These are phyloP conservation scores for Psittacula derbiana DNA, from an alignment of 2,797 vertebrate species.

Conservation along the genomic window DNA sequence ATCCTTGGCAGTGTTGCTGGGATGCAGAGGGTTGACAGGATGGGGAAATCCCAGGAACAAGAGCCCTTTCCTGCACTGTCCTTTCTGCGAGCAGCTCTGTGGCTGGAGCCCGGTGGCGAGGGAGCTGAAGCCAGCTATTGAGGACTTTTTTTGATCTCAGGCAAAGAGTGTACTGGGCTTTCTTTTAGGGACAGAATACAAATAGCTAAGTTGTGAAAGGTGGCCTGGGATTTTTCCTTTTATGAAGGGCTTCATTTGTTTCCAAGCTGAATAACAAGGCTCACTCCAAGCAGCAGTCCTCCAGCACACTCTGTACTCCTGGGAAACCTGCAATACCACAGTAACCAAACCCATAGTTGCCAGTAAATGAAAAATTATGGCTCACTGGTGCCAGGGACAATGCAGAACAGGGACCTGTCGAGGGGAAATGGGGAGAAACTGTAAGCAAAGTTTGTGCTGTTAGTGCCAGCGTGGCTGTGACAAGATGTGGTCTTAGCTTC, in stretches of 20 bases:
- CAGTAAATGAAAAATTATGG: background rate
- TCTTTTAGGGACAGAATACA: slow-evolving; percentile 36
- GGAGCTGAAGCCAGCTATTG: slow-evolving; percentile 36
- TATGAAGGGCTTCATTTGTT: slow-evolving; percentile 36
- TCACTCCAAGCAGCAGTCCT: background rate
- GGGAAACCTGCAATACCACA: background rate
- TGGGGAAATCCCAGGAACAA: background rate
- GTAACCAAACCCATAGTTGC: background rate
- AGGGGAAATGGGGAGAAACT: background rate
- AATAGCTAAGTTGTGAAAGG: slow-evolving; percentile 46
- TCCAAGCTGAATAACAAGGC: background rate
- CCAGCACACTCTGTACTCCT: background rate
- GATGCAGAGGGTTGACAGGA: background rate
- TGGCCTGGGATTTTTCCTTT: slow-evolving; percentile 14
- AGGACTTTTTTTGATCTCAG: slow-evolving; percentile 25
- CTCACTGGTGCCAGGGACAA: background rate
- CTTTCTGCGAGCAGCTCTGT: background rate
- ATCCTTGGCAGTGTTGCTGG: background rate
- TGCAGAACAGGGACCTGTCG: background rate
- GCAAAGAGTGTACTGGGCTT: slow-evolving; percentile 16
- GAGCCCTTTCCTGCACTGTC: background rate
- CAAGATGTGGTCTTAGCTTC: background rate
- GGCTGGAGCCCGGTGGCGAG: background rate
- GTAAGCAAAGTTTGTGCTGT: background rate
- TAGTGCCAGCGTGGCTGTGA: background rate